Percentiles rank a stretch among this genome's conserved stretches.
phyloP scores from a whole-genome alignment of 1,140 invertebrate genomes.

The Conopomorpha cramerella region DNA sequence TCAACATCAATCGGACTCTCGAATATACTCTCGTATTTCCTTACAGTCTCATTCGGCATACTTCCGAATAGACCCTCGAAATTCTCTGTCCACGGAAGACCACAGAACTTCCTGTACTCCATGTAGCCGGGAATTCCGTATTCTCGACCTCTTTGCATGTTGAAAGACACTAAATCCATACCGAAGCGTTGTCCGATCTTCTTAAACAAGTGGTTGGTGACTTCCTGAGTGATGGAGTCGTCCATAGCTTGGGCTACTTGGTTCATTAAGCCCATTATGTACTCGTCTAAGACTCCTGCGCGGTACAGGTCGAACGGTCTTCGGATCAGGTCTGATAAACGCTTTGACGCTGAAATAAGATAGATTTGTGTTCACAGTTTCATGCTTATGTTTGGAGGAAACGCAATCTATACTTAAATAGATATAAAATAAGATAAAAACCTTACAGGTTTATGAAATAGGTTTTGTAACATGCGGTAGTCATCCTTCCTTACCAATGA shows the following conservation, averaged over 20 bases:
- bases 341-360: slow-evolving; percentile 76
- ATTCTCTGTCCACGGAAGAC: slow-evolving; percentile 74
- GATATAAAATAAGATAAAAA: too few species aligned
- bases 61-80: slow-evolving; percentile 86
- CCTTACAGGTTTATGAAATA: neutral
- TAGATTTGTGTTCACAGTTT: neutral
- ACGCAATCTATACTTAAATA: too few species aligned
- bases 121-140: slow-evolving; percentile 92
- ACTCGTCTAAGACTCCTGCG: slow-evolving; percentile 88
- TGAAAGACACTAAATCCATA: slow-evolving; percentile 92
- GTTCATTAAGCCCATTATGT: slow-evolving; percentile 91
- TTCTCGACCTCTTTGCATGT: slow-evolving; percentile 92
- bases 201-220: slow-evolving; percentile 90
- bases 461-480: neutral
- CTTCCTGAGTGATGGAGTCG: slow-evolving; percentile 90
- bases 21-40: slow-evolving; percentile 62
- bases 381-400: neutral
- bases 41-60: slow-evolving; percentile 88
- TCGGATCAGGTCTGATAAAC: slow-evolving; percentile 85
- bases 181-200: slow-evolving; percentile 84
- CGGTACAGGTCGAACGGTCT: slow-evolving; percentile 90
- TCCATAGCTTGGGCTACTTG: slow-evolving; percentile 95
- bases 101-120: slow-evolving; percentile 92
- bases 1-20: slow-evolving; percentile 84
- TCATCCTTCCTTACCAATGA: slow-evolving; percentile 66